phyloP scores from a whole-genome alignment of 2,797 vertebrate species.

The Clarias fuscus region DNA sequence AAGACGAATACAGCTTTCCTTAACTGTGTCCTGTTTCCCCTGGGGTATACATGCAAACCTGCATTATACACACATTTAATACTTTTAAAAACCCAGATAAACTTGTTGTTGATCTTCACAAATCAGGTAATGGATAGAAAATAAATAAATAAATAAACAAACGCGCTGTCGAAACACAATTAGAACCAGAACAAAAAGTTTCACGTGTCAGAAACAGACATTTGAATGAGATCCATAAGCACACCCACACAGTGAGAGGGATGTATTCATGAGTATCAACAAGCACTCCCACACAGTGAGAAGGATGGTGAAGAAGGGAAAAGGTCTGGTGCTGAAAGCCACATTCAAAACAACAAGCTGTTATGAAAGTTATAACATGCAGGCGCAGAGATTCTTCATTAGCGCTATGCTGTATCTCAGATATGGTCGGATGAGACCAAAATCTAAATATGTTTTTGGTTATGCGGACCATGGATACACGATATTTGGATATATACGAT shows the following conservation, averaged over 20 bases:
- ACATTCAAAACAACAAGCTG: slow-evolving; percentile 6
- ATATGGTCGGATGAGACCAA: not conserved
- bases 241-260: not conserved
- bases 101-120: not conserved
- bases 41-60: not conserved
- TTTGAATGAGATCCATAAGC: not conserved
- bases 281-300: not conserved
- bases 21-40: not conserved
- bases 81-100: not conserved
- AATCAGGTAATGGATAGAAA: not conserved
- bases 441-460: not conserved
- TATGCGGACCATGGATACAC: not conserved
- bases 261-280: not conserved
- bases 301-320: not conserved
- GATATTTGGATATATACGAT: too few species aligned
- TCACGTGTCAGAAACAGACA: not conserved
- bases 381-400: not conserved
- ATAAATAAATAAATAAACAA: not conserved
- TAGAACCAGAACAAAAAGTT: not conserved
- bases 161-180: not conserved
- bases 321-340: not conserved
- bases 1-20: not conserved
- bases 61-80: not conserved
- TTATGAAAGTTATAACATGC: not conserved
- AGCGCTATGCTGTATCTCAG: not conserved